Base-by-base conservation (phyloP, 2,888 invertebrate species). In the Caenorhabditis sp. region DNA sequence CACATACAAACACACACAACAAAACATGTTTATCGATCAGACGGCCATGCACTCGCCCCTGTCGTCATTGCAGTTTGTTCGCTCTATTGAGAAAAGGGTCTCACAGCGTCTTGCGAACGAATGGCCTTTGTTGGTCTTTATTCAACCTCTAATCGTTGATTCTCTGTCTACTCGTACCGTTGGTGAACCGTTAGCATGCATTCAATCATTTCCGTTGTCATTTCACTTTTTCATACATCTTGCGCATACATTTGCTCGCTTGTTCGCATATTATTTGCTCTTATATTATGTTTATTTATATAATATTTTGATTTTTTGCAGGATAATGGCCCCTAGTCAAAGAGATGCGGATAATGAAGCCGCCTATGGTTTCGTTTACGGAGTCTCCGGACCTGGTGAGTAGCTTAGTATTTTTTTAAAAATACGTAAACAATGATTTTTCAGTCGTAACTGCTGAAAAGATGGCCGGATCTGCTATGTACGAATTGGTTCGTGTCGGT, bases 401-500 rank as follows among this genome's bases (percentile, higher is more conserved):
- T 14, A 26, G 17, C 53, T 20, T 49, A 27, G 1, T 20, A n/a
- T n/a, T 8, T 59, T 4, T 21, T n/a, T 21, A n/a, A n/a, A 52
- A 14, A n/a, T 31, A 26, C 21, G 4, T n/a, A 20, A 60, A 43
- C n/a, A 17, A 43, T 14, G 61, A 26, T 8, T 8, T 81, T 87
- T 57, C 87, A 97, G 99, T 99, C 90, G 99, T 99, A 60, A 97
- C 96, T 74, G 99, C 99, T 80, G 95, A 99, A 90, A 93, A 93
- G 89, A 99, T 99, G 99, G 93, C 96, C 72, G 99, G 99, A 76
- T 94, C 97, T 31, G 78, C 78, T 31, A 99, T 99, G 97, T 99
- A 97, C 92, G 99, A 99, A 91, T 90, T 99, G 91, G 99, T 99
- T 78, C 93, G 99, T 84, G 99, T 99, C 53, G 99, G 99, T 0